Evolutionary conservation across 2,888 invertebrate species (phyloP).

Genomic region (Taphrorychus bicolor): DNA sequence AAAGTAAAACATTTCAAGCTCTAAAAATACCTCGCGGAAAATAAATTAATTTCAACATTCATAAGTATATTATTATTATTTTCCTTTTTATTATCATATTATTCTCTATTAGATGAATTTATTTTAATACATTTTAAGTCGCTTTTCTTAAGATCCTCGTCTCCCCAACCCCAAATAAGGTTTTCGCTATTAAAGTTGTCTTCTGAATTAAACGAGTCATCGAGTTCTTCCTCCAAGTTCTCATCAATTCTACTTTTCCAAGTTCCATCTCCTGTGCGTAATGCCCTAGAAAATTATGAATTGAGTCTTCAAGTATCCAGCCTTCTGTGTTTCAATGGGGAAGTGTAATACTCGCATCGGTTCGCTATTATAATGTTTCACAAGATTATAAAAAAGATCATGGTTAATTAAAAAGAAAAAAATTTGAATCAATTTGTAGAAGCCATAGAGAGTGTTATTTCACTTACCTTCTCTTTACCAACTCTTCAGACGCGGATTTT

Average conservation of each 20-base stretch:
- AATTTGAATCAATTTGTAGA: not conserved
- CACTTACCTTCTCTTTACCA: constrained; percentile 17
- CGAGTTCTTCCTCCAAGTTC: not conserved
- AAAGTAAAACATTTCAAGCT: too few species aligned
- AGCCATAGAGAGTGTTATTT: too few species aligned
- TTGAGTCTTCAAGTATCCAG: too few species aligned
- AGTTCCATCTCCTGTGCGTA: constrained; percentile 6
- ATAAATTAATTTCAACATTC: too few species aligned
- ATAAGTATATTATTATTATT: too few species aligned
- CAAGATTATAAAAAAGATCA: not conserved
- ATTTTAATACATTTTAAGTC: constrained; percentile 60
- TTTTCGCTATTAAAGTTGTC: constrained; percentile 44
- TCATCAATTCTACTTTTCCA: not conserved
- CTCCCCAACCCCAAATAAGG: constrained; percentile 85
- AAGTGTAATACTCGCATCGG: too few species aligned
- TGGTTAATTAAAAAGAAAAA: too few species aligned
- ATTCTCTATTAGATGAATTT: constrained; percentile 47
- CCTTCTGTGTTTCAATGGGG: too few species aligned
- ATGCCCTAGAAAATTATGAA: not conserved
- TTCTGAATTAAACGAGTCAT: not conserved
- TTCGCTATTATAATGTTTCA: not conserved
- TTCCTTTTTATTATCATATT: too few species aligned
- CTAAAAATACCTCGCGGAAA: too few species aligned
- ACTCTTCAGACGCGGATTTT: constrained; percentile 72
- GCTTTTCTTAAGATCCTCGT: constrained; percentile 74